phyloP scores from a whole-genome alignment of 2,888 invertebrate genomes.

The Pediacus dermestoides region DNA sequence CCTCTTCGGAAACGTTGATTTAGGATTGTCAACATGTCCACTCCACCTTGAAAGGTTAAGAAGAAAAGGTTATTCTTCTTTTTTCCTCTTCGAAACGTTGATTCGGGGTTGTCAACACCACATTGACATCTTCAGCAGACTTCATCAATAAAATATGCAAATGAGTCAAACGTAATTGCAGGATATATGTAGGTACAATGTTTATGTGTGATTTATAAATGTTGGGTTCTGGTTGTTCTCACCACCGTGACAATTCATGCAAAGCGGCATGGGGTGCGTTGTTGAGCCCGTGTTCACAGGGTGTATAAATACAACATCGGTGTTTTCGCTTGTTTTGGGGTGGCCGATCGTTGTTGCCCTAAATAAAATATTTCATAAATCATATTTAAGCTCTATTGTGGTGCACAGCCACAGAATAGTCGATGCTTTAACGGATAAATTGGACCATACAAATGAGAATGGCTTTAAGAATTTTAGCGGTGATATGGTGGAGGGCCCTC shows the following conservation, averaged over 20 bases:
- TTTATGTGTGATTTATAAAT: constrained; percentile 4
- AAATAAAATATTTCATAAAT: constrained; percentile 51
- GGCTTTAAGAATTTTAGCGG: constrained; percentile 19
- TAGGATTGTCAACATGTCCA: too few species aligned
- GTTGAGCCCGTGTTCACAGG: constrained; percentile 29
- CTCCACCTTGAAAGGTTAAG: too few species aligned
- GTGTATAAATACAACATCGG: constrained; percentile 33
- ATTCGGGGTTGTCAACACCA: too few species aligned
- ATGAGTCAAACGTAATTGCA: background rate
- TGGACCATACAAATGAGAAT: constrained; percentile 27
- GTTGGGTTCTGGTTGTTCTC: constrained; percentile 21
- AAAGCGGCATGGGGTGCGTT: constrained; percentile 25
- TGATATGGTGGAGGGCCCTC: constrained; percentile 20
- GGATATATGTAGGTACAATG: background rate
- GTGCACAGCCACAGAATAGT: constrained; percentile 26
- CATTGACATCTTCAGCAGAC: too few species aligned
- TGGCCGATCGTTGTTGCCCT: constrained; percentile 43
- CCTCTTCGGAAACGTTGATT: too few species aligned
- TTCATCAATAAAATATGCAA: too few species aligned
- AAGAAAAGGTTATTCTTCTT: too few species aligned
- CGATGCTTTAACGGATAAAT: constrained; percentile 42
- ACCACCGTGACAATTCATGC: constrained; percentile 33
- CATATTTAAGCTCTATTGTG: constrained; percentile 50
- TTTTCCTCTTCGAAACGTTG: too few species aligned
- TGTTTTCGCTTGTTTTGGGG: constrained; percentile 45